Conservation (phyloP, 2,113 vertebrate species). For the Zosterops japonicus region DNA sequence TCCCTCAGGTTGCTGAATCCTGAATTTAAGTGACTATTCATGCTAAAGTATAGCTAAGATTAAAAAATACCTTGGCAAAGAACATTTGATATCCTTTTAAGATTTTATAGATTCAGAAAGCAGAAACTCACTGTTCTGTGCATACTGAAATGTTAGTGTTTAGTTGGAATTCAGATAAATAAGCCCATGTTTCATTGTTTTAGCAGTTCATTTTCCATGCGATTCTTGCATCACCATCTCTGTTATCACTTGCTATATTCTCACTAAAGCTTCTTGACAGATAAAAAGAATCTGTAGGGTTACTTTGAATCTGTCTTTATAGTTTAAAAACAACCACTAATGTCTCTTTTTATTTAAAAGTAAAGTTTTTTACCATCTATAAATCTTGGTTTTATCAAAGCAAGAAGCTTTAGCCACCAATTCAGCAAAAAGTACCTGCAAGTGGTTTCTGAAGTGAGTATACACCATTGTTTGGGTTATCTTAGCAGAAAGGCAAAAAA, state of each 20-base stretch:
- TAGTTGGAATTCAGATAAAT: conserved; percentile 8
- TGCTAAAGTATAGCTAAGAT: neutral
- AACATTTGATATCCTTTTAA: neutral
- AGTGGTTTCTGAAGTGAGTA: neutral
- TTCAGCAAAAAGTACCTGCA: neutral
- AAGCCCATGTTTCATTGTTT: neutral
- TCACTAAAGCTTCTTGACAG: neutral
- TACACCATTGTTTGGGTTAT: neutral
- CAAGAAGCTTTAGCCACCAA: neutral
- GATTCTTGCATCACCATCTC: neutral
- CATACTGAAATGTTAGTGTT: neutral
- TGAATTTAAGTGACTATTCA: neutral
- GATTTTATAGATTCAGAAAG: neutral
- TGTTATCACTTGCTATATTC: neutral
- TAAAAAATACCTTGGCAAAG: neutral
- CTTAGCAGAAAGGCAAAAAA: neutral
- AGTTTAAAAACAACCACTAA: neutral
- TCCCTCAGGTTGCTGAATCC: neutral
- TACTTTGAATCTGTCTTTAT: neutral
- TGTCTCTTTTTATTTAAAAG: neutral
- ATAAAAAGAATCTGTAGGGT: neutral
- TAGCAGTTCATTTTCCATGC: neutral
- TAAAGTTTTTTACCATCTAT: neutral
- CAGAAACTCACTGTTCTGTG: neutral
- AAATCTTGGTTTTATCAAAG: neutral